Evolutionary conservation across 2,888 invertebrate genomes (phyloP), one percentile per base, ranked within the genome.

Genomic region (Arge pagana): DNA sequence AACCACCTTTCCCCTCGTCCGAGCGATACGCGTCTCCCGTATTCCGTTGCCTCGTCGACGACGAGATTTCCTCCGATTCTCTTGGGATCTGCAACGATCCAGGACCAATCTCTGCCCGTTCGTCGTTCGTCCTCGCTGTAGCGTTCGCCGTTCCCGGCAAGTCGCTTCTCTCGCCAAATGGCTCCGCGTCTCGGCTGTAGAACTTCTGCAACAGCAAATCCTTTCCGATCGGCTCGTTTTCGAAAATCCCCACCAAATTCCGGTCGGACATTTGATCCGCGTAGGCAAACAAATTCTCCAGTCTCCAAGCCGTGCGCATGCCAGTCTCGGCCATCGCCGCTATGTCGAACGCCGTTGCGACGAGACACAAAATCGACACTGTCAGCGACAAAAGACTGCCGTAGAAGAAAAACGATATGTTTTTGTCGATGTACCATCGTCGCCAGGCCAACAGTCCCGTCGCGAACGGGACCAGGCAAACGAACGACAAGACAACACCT

Each of bases 401-500:
- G 37, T 81, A 69, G 59, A 86, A 85, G 58, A 86, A 78, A 78
- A 83, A 82, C 0, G 80, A 80, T 59, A 87, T 86, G 65, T 86
- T 85, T 52, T 80, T 79, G 63, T 86, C 85, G 37, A 85, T 81
- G 66, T 86, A 87, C 86, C 86, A 87, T 56, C 80, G 75, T 26
- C 82, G 81, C 64, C 85, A 86, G 0, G 86, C 86, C 37, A 85
- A 66, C 8, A 85, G 76, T 1, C 84, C 84, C 0, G 83, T 77
- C 3, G 81, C 50, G 23, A 63, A 60, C 5, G 69, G 68, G 4
- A 67, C 59, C 43, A 67, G 43, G 18, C 66, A 70, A 16, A 59
- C 58, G 23, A 66, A 53, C n/a, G 63, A 66, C 7, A 70, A 52
- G 6, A 68, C 51, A 2, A 64, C 62, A 0, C 70, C 70, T 42